These are phyloP conservation scores for Zelleria hepariella DNA, from an alignment of 2,888 invertebrate species.

Conservation along the genomic window DNA sequence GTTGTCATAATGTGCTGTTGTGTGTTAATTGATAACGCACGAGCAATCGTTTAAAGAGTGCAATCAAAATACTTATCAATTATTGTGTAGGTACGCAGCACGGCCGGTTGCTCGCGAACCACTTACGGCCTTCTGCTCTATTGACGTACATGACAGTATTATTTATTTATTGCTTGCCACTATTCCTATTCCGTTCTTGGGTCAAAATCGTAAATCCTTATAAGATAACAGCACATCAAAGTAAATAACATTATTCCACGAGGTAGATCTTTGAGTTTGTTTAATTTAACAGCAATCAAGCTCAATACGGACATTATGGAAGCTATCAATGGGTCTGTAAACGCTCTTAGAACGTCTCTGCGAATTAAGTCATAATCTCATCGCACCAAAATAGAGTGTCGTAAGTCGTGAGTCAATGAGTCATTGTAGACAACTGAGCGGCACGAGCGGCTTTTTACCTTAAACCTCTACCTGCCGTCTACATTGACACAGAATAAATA, in stretches of 20 bases:
- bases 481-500: slow-evolving; percentile 45
- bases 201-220: slow-evolving; percentile 2
- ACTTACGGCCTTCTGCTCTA: neutral
- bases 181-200: neutral
- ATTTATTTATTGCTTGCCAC: neutral
- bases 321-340: neutral
- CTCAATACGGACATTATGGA: neutral
- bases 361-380: slow-evolving; percentile 47
- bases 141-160: neutral
- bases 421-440: slow-evolving; percentile 15
- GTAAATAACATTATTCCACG: neutral
- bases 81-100: neutral
- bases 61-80: slow-evolving; percentile 2
- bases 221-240: neutral
- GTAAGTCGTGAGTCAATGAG: slow-evolving; percentile 46
- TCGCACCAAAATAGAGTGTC: slow-evolving; percentile 64
- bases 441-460: slow-evolving; percentile 35
- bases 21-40: neutral
- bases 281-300: neutral
- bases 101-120: neutral
- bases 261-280: neutral
- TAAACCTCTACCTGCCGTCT: slow-evolving; percentile 35
- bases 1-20: neutral
- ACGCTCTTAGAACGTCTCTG: neutral
- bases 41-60: neutral